Conservation (phyloP, 1,140 invertebrate genomes). For the Lordiphosa collinella region DNA sequence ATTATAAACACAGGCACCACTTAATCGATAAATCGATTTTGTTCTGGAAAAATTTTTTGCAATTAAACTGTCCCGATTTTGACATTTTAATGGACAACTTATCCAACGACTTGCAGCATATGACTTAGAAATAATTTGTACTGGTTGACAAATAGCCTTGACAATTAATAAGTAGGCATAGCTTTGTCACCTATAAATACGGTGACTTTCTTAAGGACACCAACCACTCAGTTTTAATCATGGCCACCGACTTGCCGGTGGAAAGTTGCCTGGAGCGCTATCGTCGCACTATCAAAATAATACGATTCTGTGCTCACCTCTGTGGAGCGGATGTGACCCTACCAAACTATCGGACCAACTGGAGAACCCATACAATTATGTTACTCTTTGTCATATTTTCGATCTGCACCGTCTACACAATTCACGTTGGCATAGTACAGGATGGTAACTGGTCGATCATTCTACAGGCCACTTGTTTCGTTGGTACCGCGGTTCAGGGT, state of each 20-base stretch:
- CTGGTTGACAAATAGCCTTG: too few species aligned
- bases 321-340: slow-evolving; percentile 14
- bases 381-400: background rate
- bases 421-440: slow-evolving; percentile 1
- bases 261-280: slow-evolving; percentile 8
- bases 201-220: too few species aligned
- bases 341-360: slow-evolving; percentile 1
- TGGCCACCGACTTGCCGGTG: background rate
- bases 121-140: too few species aligned
- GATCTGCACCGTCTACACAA: slow-evolving; percentile 14
- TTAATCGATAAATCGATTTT: too few species aligned
- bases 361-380: slow-evolving; percentile 6
- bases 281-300: slow-evolving; percentile 13
- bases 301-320: slow-evolving; percentile 6
- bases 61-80: slow-evolving; percentile 2
- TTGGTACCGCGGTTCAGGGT: background rate
- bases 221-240: background rate
- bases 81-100: background rate
- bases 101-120: too few species aligned
- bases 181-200: slow-evolving; percentile 2
- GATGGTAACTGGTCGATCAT: slow-evolving; percentile 9
- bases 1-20: too few species aligned
- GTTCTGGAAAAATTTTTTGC: too few species aligned
- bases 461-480: slow-evolving; percentile 12
- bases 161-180: background rate